Evolutionary conservation across 2,888 invertebrate genomes (phyloP), one percentile per base, ranked within the genome.

Genomic region (Pristionchus entomophagus): DNA sequence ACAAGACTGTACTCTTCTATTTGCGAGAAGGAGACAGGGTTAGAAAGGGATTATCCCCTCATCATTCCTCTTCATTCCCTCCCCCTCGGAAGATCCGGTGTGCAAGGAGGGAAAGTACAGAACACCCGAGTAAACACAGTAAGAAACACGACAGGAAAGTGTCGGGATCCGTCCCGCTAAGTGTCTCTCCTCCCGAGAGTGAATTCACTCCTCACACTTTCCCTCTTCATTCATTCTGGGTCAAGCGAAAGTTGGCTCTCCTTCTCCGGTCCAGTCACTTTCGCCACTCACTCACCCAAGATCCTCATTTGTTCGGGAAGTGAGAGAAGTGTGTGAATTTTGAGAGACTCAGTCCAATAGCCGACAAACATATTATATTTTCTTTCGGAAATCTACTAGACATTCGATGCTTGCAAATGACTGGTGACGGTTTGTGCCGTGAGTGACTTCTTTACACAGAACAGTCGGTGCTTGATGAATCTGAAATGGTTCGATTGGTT

Each of bases 211-310:
- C 35, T n/a, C 65, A 5, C 62, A 17, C 32, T 62, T 17, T 69
- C 38, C 19, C 69, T 69, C 32, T 38, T 41, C 69, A 8, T 38
- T 4, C 69, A 69, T 69, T 69, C 69, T 69, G 32, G 69, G 69
- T 69, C 69, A 69, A 38, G 69, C 69, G 69, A 69, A 69, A 69
- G 69, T 38, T n/a, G 69, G 2, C 35, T 35, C n/a, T 2, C n/a
- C n/a, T n/a, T n/a, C n/a, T n/a, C n/a, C n/a, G n/a, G n/a, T n/a
- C n/a, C 69, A 69, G 69, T 38, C 69, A 69, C 69, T 69, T 69
- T 69, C 69, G 3, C 69, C 26, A 10, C 45, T 45, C 14, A 14
- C 45, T 45, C 17, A 56, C 1, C 10, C 26, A 26, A 62, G 62
- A 62, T 62, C 26, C 3, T 17, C 62, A 62, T 62, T 32, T 62